These are phyloP conservation scores for Dreissena rostriformis DNA, from an alignment of 1,140 invertebrate genomes.

Conservation along the genomic window DNA sequence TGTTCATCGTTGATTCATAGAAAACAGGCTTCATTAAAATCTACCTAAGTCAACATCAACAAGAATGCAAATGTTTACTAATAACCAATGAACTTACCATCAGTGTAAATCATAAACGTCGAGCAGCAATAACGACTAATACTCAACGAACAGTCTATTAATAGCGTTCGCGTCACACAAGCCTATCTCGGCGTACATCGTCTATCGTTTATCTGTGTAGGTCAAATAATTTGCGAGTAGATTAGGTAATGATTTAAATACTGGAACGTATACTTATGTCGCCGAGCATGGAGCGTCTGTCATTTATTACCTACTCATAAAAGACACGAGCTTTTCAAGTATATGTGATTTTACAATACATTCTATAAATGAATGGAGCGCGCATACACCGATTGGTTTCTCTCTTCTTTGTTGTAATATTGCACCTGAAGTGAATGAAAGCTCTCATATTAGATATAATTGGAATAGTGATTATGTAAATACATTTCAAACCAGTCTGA, in stretches of 20 bases:
- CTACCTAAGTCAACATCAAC: too few species aligned
- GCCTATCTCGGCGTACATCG: too few species aligned
- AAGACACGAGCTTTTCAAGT: background rate
- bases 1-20: too few species aligned
- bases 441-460: background rate
- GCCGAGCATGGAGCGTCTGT: background rate
- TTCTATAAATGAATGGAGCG: background rate
- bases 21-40: too few species aligned
- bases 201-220: slow-evolving; percentile 17
- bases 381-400: background rate
- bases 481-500: background rate
- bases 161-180: too few species aligned
- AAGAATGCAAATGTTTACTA: too few species aligned
- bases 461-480: background rate
- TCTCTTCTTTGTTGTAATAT: background rate
- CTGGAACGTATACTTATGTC: too few species aligned
- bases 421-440: background rate
- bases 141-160: too few species aligned
- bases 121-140: too few species aligned
- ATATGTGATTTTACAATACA: background rate
- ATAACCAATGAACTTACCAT: too few species aligned
- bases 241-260: too few species aligned
- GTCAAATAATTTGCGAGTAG: background rate
- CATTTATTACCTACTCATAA: slow-evolving; percentile 21
- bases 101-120: too few species aligned